phyloP scores from a whole-genome alignment of 2,113 vertebrate species.

The Myrmecobius fasciatus region DNA sequence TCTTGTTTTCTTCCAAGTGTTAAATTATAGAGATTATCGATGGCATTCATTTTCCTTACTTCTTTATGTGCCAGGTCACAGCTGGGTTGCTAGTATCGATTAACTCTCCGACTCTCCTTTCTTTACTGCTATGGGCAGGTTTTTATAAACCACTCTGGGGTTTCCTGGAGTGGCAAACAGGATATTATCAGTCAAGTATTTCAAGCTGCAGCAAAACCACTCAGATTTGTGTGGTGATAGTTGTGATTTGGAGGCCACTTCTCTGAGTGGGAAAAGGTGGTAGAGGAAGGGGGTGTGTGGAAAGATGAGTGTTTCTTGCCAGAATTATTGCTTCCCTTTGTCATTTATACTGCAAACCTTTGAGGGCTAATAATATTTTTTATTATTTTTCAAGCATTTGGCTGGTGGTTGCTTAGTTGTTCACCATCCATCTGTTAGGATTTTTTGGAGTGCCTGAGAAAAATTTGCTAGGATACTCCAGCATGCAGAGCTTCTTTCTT shows the following conservation, averaged over 20 bases:
- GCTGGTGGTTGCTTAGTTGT: slow-evolving; percentile 61
- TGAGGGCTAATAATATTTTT: slow-evolving; percentile 43
- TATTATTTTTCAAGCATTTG: slow-evolving; percentile 67
- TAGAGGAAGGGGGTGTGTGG: neutral
- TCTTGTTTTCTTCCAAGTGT: slow-evolving; percentile 67
- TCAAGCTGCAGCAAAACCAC: slow-evolving; percentile 54
- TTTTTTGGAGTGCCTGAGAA: slow-evolving; percentile 15
- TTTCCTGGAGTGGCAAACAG: slow-evolving; percentile 78
- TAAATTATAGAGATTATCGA: slow-evolving; percentile 63
- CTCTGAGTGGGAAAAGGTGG: slow-evolving; percentile 34
- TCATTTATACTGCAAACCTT: slow-evolving; percentile 6
- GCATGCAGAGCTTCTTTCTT: slow-evolving; percentile 58
- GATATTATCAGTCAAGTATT: slow-evolving; percentile 77
- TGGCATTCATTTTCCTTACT: slow-evolving; percentile 74
- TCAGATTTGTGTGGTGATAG: neutral
- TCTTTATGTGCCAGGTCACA: slow-evolving; percentile 73
- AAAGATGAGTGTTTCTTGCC: neutral
- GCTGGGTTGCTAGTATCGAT: slow-evolving; percentile 76
- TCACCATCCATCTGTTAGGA: slow-evolving; percentile 68
- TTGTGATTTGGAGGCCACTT: slow-evolving; percentile 45
- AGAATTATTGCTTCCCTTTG: slow-evolving; percentile 9
- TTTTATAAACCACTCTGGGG: slow-evolving; percentile 76
- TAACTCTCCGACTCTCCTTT: slow-evolving; percentile 70
- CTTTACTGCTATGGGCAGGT: slow-evolving; percentile 73
- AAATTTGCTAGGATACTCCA: slow-evolving; percentile 64